These are phyloP conservation scores for Struthidea cinerea DNA, from an alignment of 2,113 vertebrate genomes.

Conservation along the genomic window DNA sequence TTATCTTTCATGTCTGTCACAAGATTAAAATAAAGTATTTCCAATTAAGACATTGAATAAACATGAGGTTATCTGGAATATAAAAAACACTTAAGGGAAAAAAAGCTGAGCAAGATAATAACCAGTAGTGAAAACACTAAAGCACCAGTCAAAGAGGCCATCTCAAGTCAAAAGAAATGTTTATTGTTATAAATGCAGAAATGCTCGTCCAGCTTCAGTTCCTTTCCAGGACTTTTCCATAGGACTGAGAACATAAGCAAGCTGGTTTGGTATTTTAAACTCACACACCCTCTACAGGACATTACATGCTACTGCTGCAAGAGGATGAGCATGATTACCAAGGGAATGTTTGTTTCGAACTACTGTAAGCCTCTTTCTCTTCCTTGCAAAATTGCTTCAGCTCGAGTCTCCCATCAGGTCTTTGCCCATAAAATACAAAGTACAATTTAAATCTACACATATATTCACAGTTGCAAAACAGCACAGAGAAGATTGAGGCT, in stretches of 20 bases:
- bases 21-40: background rate
- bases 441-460: background rate
- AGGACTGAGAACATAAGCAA: background rate
- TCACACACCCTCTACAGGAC: background rate
- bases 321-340: background rate
- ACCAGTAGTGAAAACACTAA: background rate
- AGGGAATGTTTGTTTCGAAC: background rate
- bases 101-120: background rate
- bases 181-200: conserved; percentile 28
- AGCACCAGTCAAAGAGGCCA: background rate
- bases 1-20: background rate
- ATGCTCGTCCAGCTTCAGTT: background rate
- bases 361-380: background rate
- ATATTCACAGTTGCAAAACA: background rate
- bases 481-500: background rate
- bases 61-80: background rate
- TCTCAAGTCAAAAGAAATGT: background rate
- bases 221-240: background rate
- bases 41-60: background rate
- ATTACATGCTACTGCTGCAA: background rate
- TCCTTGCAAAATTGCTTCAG: background rate
- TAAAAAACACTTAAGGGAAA: background rate
- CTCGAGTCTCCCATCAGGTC: background rate
- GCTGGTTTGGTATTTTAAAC: background rate
- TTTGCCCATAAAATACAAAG: background rate